Evolutionary conservation across 2,113 vertebrate species (phyloP), one percentile per base, ranked within the genome.

Genomic region (Nansenia antarctica): DNA sequence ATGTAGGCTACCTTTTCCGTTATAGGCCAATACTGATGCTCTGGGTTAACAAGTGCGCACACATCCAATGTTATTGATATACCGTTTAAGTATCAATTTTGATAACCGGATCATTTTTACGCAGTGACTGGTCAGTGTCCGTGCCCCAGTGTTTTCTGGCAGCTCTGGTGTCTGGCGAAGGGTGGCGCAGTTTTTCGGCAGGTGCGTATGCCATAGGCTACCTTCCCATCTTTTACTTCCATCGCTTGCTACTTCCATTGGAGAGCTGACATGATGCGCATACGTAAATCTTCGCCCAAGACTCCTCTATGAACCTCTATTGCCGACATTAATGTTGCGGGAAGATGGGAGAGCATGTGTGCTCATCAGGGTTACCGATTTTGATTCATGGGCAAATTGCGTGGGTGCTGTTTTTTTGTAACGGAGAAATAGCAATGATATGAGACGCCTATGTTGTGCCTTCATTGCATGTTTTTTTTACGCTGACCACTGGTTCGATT

Each of bases 361-460:
- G 26, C 9, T 26, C 9, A 26, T 26, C 20, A 26, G 1, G 12
- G 63, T 59, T 45, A 72, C 62, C 47, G 45, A 86, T 85, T n/a
- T 83, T 82, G 80, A 85, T 82, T 79, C 79, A 71, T 29, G 82
- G 9, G 81, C 75, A 73, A 86, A 83, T 85, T 88, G 86, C 85
- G 89, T 89, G 89, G 89, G 87, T 89, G 86, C 85, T 82, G 84
- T 78, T 82, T 64, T 79, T 67, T 53, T 49, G 58, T 47, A 72
- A 67, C 80, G 82, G 86, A 85, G 83, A 76, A 6, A 73, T 81
- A 14, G 9, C 81, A 76, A 67, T 77, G 82, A 78, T 76, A 82
- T 87, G 88, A 89, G 55, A 79, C 83, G 83, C 71, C 76, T 35
- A 82, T 76, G 79, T 78, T 73, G 12, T 63, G 76, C 65, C 74